phyloP scores from a whole-genome alignment of 2,888 invertebrate genomes.

The Julus scanicus region DNA sequence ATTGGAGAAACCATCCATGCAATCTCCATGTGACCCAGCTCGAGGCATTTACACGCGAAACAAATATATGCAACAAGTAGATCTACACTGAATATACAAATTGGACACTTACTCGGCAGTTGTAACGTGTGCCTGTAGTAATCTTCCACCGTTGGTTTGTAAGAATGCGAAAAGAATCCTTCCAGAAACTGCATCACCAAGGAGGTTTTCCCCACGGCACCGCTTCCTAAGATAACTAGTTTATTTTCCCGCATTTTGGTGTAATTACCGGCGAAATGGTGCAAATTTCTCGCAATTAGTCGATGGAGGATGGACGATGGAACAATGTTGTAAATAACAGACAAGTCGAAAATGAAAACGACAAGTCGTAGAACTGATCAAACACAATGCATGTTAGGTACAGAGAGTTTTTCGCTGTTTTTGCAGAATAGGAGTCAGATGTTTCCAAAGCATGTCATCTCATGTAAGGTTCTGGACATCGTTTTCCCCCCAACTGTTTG shows the following conservation, averaged over 20 bases:
- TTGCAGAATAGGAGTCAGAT: neutral
- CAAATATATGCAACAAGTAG: neutral
- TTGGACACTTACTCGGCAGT: slow-evolving; percentile 60
- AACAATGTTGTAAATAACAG: neutral
- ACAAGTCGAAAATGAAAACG: neutral
- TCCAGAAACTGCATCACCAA: slow-evolving; percentile 61
- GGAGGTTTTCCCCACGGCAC: slow-evolving; percentile 61
- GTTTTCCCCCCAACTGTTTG: neutral
- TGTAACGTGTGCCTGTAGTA: slow-evolving; percentile 61
- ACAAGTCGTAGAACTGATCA: neutral
- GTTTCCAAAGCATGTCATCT: neutral
- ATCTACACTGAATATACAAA: neutral
- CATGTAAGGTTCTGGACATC: neutral
- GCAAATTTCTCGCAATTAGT: neutral
- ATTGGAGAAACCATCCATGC: no score
- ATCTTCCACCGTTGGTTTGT: slow-evolving; percentile 62
- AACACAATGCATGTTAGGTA: neutral
- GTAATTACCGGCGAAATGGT: neutral
- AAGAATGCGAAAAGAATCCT: slow-evolving; percentile 60
- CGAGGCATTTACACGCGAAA: neutral
- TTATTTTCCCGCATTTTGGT: slow-evolving; percentile 59
- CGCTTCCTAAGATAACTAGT: slow-evolving; percentile 61
- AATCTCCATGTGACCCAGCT: neutral
- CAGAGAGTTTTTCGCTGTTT: neutral
- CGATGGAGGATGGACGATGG: neutral